Evolutionary conservation across 2,797 vertebrate genomes (phyloP).

Genomic region (Erethizon dorsatum): DNA sequence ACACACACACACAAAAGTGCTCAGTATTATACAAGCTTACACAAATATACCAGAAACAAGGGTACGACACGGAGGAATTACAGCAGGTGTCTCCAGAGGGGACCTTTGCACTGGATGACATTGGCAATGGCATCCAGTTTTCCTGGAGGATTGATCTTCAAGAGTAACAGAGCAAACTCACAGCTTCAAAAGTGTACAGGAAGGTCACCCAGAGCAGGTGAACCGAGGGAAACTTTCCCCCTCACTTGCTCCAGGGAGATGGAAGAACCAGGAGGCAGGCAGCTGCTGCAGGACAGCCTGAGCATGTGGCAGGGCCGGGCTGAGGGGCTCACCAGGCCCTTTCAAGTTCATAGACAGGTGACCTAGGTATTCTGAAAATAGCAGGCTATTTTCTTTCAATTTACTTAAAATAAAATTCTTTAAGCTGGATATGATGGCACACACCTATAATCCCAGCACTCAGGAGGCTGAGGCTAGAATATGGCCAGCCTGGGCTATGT

Average conservation of each 20-base stretch:
- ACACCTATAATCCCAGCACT: no score
- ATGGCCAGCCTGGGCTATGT: no score
- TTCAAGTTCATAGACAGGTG: neutral
- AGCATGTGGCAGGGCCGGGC: accelerated
- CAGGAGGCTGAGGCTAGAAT: no score
- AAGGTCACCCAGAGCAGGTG: neutral
- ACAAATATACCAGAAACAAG: neutral
- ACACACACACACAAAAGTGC: neutral
- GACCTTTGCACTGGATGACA: neutral
- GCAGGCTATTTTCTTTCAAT: neutral
- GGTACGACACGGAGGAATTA: accelerated
- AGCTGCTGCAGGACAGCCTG: neutral
- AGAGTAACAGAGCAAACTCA: neutral
- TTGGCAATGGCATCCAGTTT: neutral
- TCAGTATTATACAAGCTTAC: neutral
- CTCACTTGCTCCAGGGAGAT: neutral
- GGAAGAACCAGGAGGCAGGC: neutral
- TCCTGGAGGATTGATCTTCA: neutral
- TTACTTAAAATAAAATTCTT: no score
- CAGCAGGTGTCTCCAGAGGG: neutral
- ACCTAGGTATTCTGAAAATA: neutral
- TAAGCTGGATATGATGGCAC: no score
- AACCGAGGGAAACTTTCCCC: neutral
- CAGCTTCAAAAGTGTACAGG: neutral
- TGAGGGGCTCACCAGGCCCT: neutral